These are phyloP conservation scores for Slavum lentiscoides DNA, from an alignment of 2,888 invertebrate species.

Conservation along the genomic window DNA sequence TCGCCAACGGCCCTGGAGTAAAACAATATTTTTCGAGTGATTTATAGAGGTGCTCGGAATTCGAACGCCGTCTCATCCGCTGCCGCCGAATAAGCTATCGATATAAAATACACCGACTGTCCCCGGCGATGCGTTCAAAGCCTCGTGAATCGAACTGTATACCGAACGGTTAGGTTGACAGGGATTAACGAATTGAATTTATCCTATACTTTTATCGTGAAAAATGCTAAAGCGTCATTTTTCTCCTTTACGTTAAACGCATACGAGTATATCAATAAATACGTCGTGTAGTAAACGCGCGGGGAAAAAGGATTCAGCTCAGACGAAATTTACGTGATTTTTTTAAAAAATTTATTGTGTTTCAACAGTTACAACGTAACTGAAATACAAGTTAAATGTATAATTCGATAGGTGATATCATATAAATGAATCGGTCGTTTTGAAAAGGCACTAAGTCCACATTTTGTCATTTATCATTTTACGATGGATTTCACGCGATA, in stretches of 20 bases:
- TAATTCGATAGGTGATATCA: too few relatives aligned
- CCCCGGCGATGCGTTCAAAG: slow-evolving; percentile 18
- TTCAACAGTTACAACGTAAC: too few relatives aligned
- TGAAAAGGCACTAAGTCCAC: too few relatives aligned
- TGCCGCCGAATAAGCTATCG: not conserved
- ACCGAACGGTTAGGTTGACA: slow-evolving; percentile 18
- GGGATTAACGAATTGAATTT: slow-evolving; percentile 35
- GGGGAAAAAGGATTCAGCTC: not conserved
- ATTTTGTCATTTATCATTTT: too few relatives aligned
- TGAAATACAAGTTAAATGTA: too few relatives aligned
- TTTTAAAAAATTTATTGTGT: not conserved
- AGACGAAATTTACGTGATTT: not conserved
- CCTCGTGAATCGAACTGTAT: slow-evolving; percentile 4
- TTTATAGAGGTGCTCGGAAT: not conserved
- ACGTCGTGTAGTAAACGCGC: not conserved
- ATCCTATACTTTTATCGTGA: slow-evolving; percentile 11
- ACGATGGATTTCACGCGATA: too few relatives aligned
- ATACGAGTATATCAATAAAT: not conserved
- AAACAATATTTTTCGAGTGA: slow-evolving; percentile 17
- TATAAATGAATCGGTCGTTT: too few relatives aligned
- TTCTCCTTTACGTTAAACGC: not conserved
- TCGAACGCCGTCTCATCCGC: slow-evolving; percentile 10
- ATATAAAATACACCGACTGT: not conserved
- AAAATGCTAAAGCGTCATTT: slow-evolving; percentile 9
- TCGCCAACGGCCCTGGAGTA: not conserved